Evolutionary conservation across 2,797 vertebrate species (phyloP).

Genomic region (Melanotaenia trifasciata): DNA sequence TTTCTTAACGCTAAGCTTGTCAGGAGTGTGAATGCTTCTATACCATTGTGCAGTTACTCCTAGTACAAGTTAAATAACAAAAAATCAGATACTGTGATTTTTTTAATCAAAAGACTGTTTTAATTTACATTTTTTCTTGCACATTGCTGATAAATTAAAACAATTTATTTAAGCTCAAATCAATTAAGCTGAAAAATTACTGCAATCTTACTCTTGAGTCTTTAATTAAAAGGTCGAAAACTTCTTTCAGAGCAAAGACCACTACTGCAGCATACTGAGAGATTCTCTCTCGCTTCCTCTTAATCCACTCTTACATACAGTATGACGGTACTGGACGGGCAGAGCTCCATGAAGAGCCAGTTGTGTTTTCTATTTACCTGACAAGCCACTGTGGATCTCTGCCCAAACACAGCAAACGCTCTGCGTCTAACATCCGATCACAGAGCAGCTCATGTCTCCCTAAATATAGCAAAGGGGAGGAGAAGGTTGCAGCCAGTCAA

Average conservation of each 20-base stretch:
- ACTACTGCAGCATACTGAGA: not conserved
- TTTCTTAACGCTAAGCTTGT: too few relatives aligned
- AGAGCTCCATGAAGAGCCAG: slow-evolving; percentile 26
- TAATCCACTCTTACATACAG: not conserved
- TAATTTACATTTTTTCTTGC: not conserved
- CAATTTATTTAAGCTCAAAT: not conserved
- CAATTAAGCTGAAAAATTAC: not conserved
- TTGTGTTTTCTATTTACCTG: slow-evolving; percentile 57
- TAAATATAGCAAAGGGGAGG: slow-evolving; percentile 75
- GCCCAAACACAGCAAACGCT: slow-evolving; percentile 54
- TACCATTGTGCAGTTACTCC: too few relatives aligned
- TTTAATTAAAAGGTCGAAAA: not conserved
- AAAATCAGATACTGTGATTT: not conserved
- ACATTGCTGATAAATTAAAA: too few relatives aligned
- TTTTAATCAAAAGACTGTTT: not conserved
- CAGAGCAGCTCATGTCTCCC: slow-evolving; percentile 72
- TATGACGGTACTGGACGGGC: not conserved
- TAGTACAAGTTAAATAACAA: not conserved
- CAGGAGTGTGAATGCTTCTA: too few relatives aligned
- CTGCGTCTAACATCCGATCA: slow-evolving; percentile 71
- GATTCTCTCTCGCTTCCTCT: not conserved
- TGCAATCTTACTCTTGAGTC: not conserved
- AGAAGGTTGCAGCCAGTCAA: slow-evolving; percentile 58
- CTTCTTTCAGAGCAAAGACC: not conserved
- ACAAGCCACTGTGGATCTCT: slow-evolving; percentile 38